Base-by-base conservation (phyloP, 2,888 invertebrate genomes). In the Melipona bicolor region DNA sequence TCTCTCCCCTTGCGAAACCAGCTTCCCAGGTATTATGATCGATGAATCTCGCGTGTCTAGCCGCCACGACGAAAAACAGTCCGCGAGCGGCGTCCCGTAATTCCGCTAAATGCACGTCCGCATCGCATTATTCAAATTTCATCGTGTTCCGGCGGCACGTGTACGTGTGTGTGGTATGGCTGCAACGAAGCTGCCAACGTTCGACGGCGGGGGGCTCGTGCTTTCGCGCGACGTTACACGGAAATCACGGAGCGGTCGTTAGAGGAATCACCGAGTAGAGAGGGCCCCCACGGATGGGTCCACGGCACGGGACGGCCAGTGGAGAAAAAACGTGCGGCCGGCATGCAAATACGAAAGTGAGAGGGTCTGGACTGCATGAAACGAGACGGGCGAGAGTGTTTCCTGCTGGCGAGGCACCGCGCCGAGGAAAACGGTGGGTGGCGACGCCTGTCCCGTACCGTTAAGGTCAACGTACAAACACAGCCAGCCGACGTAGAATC, bases 281-380 rank as follows among this genome's bases (percentile, higher is more conserved):
- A 19, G 27, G 19, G 19, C 32, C 43, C 1, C 1, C 43, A 43
- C 9, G 43, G 64, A 36, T 64, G 32, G 62, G 32, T 64, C 61
- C 85, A 70, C 85, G 85, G 79, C 82, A 79, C 88, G 88, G 87
- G 79, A 56, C 49, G 27, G 27, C 52, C 6, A 19, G 17, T 52
- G 9, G 71, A n/a, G 17, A 32, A 17, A 32, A 81, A 81, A 79
- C 87, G 84, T 43, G 86, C 70, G 88, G 82, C 79, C 88, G 89
- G 87, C 87, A 91, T 91, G 91, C 91, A 92, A 93, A 92, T 92
- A 86, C 89, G 92, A 93, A 93, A 94, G 93, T 91, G 92, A 93
- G 93, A 93, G 92, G 92, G 87, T 71, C 84, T 73, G 86, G 86
- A 77, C 84, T 86, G 88, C 84, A 90, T 90, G 87, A 89, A 90